These are phyloP conservation scores for Acleris holmiana DNA, from an alignment of 2,888 invertebrate species.

Conservation along the genomic window DNA sequence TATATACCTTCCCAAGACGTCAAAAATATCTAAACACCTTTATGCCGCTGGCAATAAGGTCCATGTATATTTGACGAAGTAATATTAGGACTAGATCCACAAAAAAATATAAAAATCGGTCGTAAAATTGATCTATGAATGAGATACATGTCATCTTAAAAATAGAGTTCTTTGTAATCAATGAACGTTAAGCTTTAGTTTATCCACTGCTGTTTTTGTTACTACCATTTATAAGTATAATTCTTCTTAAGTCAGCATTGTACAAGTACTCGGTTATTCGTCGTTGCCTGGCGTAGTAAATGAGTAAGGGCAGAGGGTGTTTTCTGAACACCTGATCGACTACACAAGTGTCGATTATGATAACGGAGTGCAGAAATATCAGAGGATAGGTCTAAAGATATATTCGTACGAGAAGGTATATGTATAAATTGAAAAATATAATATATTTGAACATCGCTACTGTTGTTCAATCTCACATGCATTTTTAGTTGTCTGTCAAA, in stretches of 20 bases:
- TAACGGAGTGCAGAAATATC: conserved; percentile 45
- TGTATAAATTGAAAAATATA: too few relatives aligned
- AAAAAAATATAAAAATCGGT: not conserved
- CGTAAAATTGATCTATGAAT: not conserved
- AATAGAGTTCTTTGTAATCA: not conserved
- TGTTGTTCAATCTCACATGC: too few relatives aligned
- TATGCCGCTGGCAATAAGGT: too few relatives aligned
- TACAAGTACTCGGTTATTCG: conserved; percentile 26
- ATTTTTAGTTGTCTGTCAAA: too few relatives aligned
- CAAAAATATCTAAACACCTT: too few relatives aligned
- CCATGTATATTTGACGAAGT: too few relatives aligned
- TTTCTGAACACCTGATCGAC: conserved; percentile 62
- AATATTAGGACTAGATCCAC: too few relatives aligned
- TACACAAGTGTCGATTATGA: conserved; percentile 58
- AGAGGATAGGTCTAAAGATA: conserved; percentile 48
- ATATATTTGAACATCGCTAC: too few relatives aligned
- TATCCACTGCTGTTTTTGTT: not conserved
- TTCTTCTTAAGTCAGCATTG: conserved; percentile 40
- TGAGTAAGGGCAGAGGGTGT: conserved; percentile 43
- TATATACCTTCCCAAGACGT: too few relatives aligned
- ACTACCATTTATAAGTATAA: not conserved
- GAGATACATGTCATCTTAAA: not conserved
- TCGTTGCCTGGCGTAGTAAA: conserved; percentile 10
- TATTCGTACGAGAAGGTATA: not conserved
- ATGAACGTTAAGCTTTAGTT: not conserved